Conservation (phyloP, 1,140 invertebrate species). For the Mercenaria mercenaria region DNA sequence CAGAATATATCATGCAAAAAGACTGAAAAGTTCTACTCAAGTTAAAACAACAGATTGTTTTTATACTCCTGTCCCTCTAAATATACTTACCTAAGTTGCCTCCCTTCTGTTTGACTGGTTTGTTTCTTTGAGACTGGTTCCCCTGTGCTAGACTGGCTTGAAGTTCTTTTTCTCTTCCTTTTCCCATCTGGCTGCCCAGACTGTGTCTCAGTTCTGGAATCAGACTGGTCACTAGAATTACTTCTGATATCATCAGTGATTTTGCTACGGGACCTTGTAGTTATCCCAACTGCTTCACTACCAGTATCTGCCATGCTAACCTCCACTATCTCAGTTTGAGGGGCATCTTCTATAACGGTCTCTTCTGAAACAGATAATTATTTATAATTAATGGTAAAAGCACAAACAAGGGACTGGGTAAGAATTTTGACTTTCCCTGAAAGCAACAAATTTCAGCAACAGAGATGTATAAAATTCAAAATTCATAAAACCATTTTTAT, state of each 20-base stretch:
- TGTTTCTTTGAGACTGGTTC: not conserved
- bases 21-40: too few species aligned
- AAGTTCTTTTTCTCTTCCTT: constrained; percentile 40
- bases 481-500: too few species aligned
- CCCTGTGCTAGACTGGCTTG: constrained; percentile 21
- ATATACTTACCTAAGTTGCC: constrained; percentile 42
- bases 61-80: too few species aligned
- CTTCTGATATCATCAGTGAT: constrained; percentile 29
- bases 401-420: too few species aligned
- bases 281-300: not conserved
- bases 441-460: too few species aligned
- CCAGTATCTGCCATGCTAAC: constrained; percentile 28
- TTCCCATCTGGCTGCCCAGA: not conserved
- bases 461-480: too few species aligned
- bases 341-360: not conserved
- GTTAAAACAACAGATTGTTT: too few species aligned
- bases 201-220: constrained; percentile 3
- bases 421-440: too few species aligned
- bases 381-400: too few species aligned
- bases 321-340: constrained; percentile 1
- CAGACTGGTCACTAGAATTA: constrained; percentile 32
- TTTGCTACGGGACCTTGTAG: constrained; percentile 46
- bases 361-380: not conserved
- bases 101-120: constrained; percentile 30
- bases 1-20: too few species aligned